Evolutionary conservation across 2,113 vertebrate species (phyloP).

Genomic region (Atractosteus spatula): DNA sequence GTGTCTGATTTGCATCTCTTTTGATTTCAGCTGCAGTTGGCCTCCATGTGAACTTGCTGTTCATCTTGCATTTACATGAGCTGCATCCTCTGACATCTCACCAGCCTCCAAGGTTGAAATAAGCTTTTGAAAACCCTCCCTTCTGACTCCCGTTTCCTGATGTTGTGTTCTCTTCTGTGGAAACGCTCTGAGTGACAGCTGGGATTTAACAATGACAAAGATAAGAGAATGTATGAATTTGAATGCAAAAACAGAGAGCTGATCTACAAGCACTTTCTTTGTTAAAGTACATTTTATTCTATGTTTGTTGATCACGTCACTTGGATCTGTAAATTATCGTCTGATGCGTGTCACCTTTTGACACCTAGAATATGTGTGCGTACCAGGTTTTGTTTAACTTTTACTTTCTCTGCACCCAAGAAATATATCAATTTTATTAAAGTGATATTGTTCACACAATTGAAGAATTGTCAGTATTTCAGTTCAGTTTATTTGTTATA

Average conservation of each 20-base stretch:
- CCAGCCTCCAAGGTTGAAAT: constrained; percentile 35
- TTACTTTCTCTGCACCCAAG: no score
- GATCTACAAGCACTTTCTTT: constrained; percentile 17
- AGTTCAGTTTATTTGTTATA: no score
- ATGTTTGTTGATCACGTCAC: constrained; percentile 23
- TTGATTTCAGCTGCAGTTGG: constrained; percentile 51
- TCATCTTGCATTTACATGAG: constrained; percentile 51
- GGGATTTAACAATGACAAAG: constrained; percentile 60
- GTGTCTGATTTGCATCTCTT: constrained; percentile 36
- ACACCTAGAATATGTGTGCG: no score
- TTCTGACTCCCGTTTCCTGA: constrained; percentile 13
- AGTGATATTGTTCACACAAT: no score
- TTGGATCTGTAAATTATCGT: no score
- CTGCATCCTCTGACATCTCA: constrained; percentile 49
- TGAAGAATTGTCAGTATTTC: no score
- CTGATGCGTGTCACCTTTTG: no score
- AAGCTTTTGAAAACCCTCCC: no score
- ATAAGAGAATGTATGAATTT: constrained; percentile 45
- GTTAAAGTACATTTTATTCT: constrained; percentile 27
- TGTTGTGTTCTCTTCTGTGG: constrained; percentile 34
- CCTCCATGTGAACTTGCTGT: constrained; percentile 49
- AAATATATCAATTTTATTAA: no score
- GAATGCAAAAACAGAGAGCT: constrained; percentile 49
- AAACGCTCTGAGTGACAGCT: constrained; percentile 54
- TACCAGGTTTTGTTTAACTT: no score